Evolutionary conservation across 2,888 invertebrate genomes (phyloP).

Genomic region (Acheta domesticus): DNA sequence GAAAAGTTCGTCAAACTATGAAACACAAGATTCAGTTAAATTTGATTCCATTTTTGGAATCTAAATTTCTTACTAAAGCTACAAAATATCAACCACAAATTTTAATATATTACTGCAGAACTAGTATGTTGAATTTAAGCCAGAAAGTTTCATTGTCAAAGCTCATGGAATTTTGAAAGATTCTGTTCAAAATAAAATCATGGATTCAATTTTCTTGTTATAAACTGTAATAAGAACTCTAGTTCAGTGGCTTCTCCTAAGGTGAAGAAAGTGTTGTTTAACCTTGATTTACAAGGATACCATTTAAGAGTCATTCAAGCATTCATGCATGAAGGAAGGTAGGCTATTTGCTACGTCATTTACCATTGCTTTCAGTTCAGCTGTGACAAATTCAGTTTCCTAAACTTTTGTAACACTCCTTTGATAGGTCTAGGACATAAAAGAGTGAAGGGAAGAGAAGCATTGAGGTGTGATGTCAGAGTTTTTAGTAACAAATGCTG

Average conservation of each 20-base stretch:
- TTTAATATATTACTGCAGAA: too few species aligned
- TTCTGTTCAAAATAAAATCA: too few species aligned
- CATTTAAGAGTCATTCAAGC: neutral
- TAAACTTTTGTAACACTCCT: conserved; percentile 10
- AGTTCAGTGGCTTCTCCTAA: neutral
- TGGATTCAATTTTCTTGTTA: too few species aligned
- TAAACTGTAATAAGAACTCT: neutral
- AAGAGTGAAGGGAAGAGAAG: neutral
- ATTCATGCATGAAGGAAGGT: conserved; percentile 9
- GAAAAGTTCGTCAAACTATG: too few species aligned
- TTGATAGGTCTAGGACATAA: neutral
- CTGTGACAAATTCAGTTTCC: conserved; percentile 2
- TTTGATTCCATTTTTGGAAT: too few species aligned
- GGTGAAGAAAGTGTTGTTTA: neutral
- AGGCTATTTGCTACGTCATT: neutral
- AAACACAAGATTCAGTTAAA: too few species aligned
- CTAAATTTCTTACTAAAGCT: too few species aligned
- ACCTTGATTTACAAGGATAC: neutral
- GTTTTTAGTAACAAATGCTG: conserved; percentile 2
- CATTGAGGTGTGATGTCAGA: neutral
- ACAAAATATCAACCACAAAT: too few species aligned
- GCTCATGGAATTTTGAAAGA: too few species aligned
- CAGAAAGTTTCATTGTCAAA: too few species aligned
- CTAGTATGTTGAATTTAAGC: too few species aligned
- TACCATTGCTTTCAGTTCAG: neutral